phyloP scores from a whole-genome alignment of 2,113 vertebrate genomes.

The Microtus pennsylvanicus region DNA sequence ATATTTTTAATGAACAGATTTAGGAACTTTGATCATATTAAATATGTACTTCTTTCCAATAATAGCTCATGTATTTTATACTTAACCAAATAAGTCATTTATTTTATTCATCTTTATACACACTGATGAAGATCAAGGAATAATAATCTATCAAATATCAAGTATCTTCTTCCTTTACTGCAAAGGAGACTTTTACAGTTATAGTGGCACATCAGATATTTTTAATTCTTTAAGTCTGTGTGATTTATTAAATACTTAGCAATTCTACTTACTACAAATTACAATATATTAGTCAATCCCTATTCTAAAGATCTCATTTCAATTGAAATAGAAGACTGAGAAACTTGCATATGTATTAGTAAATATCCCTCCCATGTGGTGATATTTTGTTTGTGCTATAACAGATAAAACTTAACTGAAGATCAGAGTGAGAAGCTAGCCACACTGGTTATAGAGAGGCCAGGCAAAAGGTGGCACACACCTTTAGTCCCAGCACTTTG shows the following conservation, averaged over 20 bases:
- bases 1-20: slow-evolving; percentile 38
- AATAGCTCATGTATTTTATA: not conserved
- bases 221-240: slow-evolving; percentile 13
- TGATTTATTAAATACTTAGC: slow-evolving; percentile 1
- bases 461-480: too few species aligned
- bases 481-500: too few species aligned
- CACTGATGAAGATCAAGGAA: not conserved
- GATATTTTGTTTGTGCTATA: too few species aligned
- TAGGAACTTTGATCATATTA: slow-evolving; percentile 18
- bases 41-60: not conserved
- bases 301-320: not conserved
- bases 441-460: too few species aligned
- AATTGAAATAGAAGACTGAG: not conserved
- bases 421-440: too few species aligned
- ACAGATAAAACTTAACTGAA: too few species aligned
- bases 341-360: not conserved
- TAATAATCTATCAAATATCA: not conserved
- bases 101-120: not conserved
- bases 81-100: not conserved
- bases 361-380: not conserved
- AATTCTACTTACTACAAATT: not conserved
- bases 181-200: not conserved
- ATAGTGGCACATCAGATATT: not conserved
- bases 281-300: not conserved
- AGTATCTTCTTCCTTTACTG: not conserved